Base-by-base conservation (phyloP, 1,140 invertebrate species). In the Tribolium madens region DNA sequence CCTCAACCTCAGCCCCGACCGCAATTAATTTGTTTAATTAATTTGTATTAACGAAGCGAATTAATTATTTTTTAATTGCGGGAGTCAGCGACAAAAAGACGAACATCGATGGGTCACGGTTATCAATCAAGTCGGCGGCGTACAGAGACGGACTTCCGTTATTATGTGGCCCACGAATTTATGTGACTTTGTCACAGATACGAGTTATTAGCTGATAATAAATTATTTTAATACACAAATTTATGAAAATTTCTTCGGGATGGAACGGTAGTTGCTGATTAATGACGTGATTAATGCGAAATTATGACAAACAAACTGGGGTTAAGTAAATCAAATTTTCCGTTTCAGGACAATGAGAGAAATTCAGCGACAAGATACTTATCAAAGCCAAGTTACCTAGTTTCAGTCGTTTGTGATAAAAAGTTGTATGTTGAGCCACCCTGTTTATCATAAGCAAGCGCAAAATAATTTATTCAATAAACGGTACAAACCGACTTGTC, bases 401-500 rank as follows among this genome's bases (percentile, higher is more conserved):
- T 42, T 42, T 42, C 36, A 42, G 3, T n/a, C 2, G n/a, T 42
- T n/a, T 10, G n/a, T n/a, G 36, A 42, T 42, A 42, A 42, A 42
- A 42, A 42, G 36, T n/a, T 15, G 14, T 50, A 50, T 50, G 12
- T 50, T 50, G 6, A 50, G 13, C 26, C 26, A 64, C 57, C 57
- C 57, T 33, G 57, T 31, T 33, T 33, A 14, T 33, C n/a, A 57
- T 33, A 64, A 64, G 26, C 26, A n/a, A 64, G 10, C n/a, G 26
- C 57, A 10, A 33, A 31, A 64, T 64, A 64, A 64, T 64, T 64
- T 64, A 64, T 64, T 64, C 57, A 64, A 64, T 64, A 64, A 64
- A 64, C 57, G 57, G 57, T 64, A 64, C 57, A 64, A 64, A 64
- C 57, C 26, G 57, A 64, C 57, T 64, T 64, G 57, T 64, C 57